phyloP scores from a whole-genome alignment of 2,888 invertebrate genomes.

The Dasypogon diadema region DNA sequence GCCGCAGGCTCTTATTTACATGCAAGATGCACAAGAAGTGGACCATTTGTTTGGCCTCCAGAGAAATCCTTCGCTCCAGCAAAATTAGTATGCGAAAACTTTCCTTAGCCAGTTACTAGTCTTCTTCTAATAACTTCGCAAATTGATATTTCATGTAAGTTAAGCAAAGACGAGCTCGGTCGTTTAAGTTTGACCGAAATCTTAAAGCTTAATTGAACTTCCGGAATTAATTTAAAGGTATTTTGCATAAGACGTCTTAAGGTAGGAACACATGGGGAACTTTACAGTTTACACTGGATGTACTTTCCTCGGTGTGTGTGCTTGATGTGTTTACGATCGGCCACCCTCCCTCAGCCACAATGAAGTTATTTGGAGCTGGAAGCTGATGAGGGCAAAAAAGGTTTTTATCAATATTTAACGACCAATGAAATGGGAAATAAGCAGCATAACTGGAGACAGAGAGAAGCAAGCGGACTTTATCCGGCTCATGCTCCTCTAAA shows the following conservation, averaged over 20 bases:
- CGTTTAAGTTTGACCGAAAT: slow-evolving; percentile 41
- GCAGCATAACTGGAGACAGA: slow-evolving; percentile 43
- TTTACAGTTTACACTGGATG: background rate
- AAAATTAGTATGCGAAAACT: slow-evolving; percentile 55
- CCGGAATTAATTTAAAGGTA: slow-evolving; percentile 44
- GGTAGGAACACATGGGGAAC: background rate
- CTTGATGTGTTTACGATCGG: background rate
- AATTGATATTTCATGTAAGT: slow-evolving; percentile 56
- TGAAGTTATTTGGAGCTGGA: slow-evolving; percentile 11
- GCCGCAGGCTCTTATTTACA: slow-evolving; percentile 30
- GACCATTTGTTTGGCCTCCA: slow-evolving; percentile 37
- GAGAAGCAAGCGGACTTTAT: slow-evolving; percentile 40
- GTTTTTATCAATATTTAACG: slow-evolving; percentile 46
- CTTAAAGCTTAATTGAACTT: slow-evolving; percentile 50
- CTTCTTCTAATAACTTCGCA: slow-evolving; percentile 52
- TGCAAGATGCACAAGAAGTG: background rate
- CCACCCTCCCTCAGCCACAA: background rate
- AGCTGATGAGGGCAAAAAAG: slow-evolving; percentile 16
- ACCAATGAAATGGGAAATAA: slow-evolving; percentile 35
- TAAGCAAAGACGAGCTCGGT: slow-evolving; percentile 41
- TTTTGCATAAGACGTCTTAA: slow-evolving; percentile 1
- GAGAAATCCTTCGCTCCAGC: background rate
- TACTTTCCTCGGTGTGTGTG: background rate
- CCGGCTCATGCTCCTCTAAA: slow-evolving; percentile 55
- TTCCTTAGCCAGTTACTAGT: slow-evolving; percentile 45